Conservation (phyloP, 2,888 invertebrate species). For the Hirtodrosophila confusa region DNA sequence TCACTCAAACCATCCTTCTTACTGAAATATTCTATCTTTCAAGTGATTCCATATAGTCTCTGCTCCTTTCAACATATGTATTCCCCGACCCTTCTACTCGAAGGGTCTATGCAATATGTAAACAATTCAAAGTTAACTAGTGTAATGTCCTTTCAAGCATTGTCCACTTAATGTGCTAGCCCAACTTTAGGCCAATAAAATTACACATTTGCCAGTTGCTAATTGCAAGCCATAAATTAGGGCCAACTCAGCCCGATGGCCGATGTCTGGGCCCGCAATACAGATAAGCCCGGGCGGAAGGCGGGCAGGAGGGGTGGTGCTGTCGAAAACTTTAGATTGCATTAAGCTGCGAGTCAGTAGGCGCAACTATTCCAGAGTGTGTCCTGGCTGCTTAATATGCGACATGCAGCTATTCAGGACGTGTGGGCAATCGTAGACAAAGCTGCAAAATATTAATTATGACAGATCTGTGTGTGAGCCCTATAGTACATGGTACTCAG, state of each 20-base stretch:
- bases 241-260: constrained; percentile 19
- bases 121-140: constrained; percentile 34
- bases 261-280: constrained; percentile 26
- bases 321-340: constrained; percentile 73
- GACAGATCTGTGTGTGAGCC: constrained; percentile 55
- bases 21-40: neutral
- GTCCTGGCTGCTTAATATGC: constrained; percentile 65
- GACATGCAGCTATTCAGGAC: constrained; percentile 58
- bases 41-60: neutral
- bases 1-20: neutral
- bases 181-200: constrained; percentile 54
- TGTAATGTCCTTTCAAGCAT: constrained; percentile 34
- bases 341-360: constrained; percentile 55
- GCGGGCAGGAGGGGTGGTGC: constrained; percentile 5
- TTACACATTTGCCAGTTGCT: constrained; percentile 71
- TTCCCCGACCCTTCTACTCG: neutral
- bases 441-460: constrained; percentile 76
- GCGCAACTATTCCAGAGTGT: constrained; percentile 38
- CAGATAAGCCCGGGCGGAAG: constrained; percentile 23
- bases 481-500: constrained; percentile 12
- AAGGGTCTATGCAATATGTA: constrained; percentile 16
- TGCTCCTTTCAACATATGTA: neutral
- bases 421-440: constrained; percentile 61
- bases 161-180: constrained; percentile 43
- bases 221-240: constrained; percentile 74